phyloP scores from a whole-genome alignment of 2,797 vertebrate species.

The Chrosomus eos region DNA sequence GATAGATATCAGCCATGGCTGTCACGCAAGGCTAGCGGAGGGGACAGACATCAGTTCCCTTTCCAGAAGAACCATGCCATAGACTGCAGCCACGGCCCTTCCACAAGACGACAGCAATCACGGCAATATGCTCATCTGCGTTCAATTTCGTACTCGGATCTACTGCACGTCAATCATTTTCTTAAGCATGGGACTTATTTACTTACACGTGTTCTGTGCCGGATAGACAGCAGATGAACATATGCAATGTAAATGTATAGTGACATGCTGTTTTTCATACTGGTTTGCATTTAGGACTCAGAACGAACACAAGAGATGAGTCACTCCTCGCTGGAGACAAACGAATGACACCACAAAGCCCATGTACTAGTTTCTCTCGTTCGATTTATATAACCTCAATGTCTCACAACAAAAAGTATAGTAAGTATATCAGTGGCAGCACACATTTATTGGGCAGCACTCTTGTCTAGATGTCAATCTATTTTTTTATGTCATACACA shows the following conservation, averaged over 20 bases:
- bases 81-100: slow-evolving; percentile 12
- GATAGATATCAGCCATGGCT: slow-evolving; percentile 76
- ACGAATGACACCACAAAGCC: slow-evolving; percentile 38
- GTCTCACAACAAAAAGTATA: background rate
- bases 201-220: background rate
- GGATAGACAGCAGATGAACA: background rate
- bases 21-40: slow-evolving; percentile 77
- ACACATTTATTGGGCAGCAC: background rate
- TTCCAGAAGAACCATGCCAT: slow-evolving; percentile 49
- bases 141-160: slow-evolving; percentile 3
- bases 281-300: slow-evolving; percentile 47
- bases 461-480: background rate
- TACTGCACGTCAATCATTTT: slow-evolving; percentile 21
- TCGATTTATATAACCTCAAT: background rate
- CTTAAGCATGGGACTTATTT: slow-evolving; percentile 10
- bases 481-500: background rate
- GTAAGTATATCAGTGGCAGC: background rate
- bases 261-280: slow-evolving; percentile 50
- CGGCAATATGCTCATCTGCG: background rate
- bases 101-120: slow-evolving; percentile 39
- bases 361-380: background rate
- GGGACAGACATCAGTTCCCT: slow-evolving; percentile 66
- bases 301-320: background rate
- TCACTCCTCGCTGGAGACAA: slow-evolving; percentile 23
- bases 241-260: slow-evolving; percentile 44